A percentile compares a stretch with the other conserved stretches of the same genome.
phyloP scores from a whole-genome alignment of 2,888 invertebrate genomes.

The Tiphia femorata region DNA sequence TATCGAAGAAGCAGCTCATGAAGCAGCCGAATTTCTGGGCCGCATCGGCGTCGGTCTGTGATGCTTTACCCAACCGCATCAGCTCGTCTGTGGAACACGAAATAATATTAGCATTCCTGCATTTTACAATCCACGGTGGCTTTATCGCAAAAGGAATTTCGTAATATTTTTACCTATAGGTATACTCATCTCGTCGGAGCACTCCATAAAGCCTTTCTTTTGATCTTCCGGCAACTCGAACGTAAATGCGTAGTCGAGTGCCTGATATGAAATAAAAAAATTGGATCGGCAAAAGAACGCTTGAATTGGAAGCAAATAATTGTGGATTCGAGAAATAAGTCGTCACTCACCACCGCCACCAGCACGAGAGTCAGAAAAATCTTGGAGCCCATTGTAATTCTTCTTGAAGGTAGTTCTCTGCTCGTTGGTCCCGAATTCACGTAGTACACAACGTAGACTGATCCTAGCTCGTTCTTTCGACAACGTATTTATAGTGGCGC shows the following conservation, averaged over 20 bases:
- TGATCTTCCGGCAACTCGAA: no score
- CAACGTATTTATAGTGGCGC: constrained; percentile 1
- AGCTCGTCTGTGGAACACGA: not conserved
- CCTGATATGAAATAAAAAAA: no score
- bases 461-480: not conserved
- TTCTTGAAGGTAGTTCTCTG: no score
- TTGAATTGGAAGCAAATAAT: no score
- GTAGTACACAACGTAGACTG: no score
- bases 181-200: not conserved
- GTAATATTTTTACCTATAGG: not conserved
- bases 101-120: not conserved
- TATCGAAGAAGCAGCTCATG: not conserved
- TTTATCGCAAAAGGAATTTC: no score
- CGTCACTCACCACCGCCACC: not conserved
- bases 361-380: not conserved
- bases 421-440: no score
- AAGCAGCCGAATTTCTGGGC: not conserved
- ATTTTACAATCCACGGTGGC: not conserved
- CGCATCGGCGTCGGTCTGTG: not conserved
- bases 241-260: no score
- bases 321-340: no score
- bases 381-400: no score
- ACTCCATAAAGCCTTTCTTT: not conserved
- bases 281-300: no score
- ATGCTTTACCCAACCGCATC: not conserved